phyloP scores from a whole-genome alignment of 1,140 invertebrate genomes.

The Trichogramma pretiosum region DNA sequence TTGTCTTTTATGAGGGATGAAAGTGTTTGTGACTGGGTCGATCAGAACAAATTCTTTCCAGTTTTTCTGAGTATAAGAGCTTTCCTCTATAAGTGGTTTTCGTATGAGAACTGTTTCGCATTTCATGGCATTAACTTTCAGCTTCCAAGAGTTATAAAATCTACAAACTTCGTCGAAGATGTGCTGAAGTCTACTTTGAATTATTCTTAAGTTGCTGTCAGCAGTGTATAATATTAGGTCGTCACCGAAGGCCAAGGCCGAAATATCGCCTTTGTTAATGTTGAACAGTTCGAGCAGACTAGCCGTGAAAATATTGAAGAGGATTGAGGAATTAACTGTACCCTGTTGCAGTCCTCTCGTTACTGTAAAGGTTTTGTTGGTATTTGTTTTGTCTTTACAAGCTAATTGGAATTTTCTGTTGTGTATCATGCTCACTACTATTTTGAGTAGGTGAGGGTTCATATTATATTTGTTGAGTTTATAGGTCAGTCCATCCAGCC shows the following conservation, averaged over 20 bases:
- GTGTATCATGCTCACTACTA: slow-evolving; percentile 16
- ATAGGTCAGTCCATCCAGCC: slow-evolving; percentile 20
- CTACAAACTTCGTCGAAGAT: background rate
- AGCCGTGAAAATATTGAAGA: slow-evolving; percentile 14
- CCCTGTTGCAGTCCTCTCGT: slow-evolving; percentile 5
- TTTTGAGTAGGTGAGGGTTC: slow-evolving; percentile 13
- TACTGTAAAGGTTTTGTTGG: background rate
- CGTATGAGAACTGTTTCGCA: slow-evolving; percentile 16
- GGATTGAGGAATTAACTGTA: slow-evolving; percentile 8
- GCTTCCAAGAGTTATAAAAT: slow-evolving; percentile 1
- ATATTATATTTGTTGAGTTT: slow-evolving; percentile 17
- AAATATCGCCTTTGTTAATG: background rate
- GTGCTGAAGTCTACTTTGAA: slow-evolving; percentile 2
- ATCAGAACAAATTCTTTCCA: too few species aligned
- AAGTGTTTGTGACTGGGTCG: too few species aligned
- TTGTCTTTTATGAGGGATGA: background rate
- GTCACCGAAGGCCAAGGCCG: slow-evolving; percentile 7
- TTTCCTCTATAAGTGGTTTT: too few species aligned
- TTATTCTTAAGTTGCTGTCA: background rate
- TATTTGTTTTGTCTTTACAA: background rate
- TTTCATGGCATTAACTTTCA: slow-evolving; percentile 7
- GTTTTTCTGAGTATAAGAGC: too few species aligned
- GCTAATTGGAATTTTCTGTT: background rate
- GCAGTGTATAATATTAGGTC: slow-evolving; percentile 5
- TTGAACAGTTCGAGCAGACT: slow-evolving; percentile 4